Conservation (phyloP, 2,888 invertebrate species). For the Protonemura montana region DNA sequence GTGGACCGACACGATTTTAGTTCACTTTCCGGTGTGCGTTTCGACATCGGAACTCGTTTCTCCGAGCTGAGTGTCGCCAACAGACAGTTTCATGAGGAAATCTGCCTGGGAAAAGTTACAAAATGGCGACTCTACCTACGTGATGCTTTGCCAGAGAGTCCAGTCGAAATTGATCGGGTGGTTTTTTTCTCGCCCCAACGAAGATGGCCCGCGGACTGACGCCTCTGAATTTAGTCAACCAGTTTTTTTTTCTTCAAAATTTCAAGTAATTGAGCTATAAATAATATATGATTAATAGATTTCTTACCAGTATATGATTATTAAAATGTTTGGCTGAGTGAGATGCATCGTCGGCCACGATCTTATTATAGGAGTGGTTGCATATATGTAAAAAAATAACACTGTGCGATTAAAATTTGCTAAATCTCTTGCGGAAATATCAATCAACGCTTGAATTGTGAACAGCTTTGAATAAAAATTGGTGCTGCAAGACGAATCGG, state of each 20-base stretch:
- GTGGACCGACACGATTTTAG: background rate
- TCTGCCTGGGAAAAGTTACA: no score
- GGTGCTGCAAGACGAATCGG: background rate
- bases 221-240: conserved; percentile 21
- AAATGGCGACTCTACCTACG: no score
- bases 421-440: background rate
- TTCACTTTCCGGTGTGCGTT: background rate
- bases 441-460: background rate
- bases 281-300: conserved; percentile 2
- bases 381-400: background rate
- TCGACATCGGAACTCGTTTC: background rate
- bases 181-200: no score
- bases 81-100: no score
- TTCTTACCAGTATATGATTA: background rate
- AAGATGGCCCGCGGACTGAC: background rate
- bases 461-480: background rate
- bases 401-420: background rate
- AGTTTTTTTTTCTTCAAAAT: background rate
- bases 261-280: background rate
- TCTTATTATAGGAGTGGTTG: no score
- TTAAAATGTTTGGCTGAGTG: background rate
- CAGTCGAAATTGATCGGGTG: no score
- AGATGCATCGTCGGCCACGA: no score
- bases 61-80: no score
- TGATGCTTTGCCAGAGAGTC: no score